Evolutionary conservation across 64 coral and sea anemone genomes (phyloP).

Genomic region (Porites lutea): DNA sequence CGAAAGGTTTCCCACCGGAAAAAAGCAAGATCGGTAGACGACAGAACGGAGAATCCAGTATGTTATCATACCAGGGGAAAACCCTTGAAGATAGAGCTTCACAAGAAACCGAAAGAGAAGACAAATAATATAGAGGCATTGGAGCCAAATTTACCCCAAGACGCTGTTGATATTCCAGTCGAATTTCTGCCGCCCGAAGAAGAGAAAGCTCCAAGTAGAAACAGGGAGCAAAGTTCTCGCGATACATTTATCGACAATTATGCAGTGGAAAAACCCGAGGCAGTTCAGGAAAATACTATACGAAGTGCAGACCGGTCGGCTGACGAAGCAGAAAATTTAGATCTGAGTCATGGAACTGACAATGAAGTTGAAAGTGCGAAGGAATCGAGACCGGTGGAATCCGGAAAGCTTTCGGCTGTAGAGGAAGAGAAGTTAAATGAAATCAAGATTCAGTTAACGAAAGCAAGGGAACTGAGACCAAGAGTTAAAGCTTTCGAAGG

Average conservation of each 20-base stretch:
- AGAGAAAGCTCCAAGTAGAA: neutral
- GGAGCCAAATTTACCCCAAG: slow-evolving; percentile 7
- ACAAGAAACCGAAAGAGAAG: slow-evolving; percentile 12
- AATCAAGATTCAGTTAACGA: slow-evolving; percentile 50
- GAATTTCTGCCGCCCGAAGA: neutral
- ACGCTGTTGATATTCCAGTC: neutral
- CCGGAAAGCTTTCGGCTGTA: neutral
- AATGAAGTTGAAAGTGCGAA: neutral
- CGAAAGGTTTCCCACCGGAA: slow-evolving; percentile 3
- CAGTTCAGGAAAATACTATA: neutral
- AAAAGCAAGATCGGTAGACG: neutral
- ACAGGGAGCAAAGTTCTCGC: neutral
- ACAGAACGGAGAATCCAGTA: neutral
- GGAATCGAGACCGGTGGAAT: neutral
- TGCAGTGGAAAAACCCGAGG: neutral
- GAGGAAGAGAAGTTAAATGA: slow-evolving; percentile 25
- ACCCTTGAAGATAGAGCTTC: neutral
- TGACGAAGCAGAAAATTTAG: neutral
- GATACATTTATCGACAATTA: neutral
- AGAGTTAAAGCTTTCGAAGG: slow-evolving; percentile 63
- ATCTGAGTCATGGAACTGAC: neutral
- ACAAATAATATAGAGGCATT: neutral
- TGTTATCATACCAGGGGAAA: slow-evolving; percentile 5
- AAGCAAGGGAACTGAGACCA: slow-evolving; percentile 35
- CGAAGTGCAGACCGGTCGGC: neutral